Evolutionary conservation across 2,113 vertebrate species (phyloP).

Genomic region (Podocnemis expansa): DNA sequence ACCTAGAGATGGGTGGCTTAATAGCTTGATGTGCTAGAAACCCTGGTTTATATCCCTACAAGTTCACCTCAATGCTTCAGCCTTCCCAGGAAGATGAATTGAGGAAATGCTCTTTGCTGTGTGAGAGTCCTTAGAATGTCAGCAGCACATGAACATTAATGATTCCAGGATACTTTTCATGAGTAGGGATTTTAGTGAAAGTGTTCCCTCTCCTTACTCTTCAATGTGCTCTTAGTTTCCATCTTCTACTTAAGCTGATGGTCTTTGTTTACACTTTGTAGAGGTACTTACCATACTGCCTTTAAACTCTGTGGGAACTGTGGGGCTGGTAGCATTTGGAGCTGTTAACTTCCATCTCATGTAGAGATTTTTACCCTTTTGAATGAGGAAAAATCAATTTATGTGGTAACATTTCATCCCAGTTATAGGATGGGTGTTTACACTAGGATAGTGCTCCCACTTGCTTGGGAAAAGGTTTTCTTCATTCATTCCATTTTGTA

Average conservation of each 20-base stretch:
- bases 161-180: accelerated
- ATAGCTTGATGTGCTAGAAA: not conserved
- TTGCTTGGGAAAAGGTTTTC: not conserved
- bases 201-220: not conserved
- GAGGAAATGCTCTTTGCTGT: not conserved
- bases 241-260: not conserved
- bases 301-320: not conserved
- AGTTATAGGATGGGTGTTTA: not conserved
- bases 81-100: not conserved
- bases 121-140: accelerated
- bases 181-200: accelerated
- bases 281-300: accelerated
- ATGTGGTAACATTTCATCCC: not conserved
- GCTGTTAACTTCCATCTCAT: not conserved
- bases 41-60: not conserved
- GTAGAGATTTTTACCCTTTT: not conserved
- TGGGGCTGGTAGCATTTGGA: not conserved
- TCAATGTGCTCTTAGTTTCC: not conserved
- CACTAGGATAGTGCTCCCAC: not conserved
- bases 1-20: accelerated
- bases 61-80: not conserved
- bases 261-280: not conserved
- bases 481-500: not conserved
- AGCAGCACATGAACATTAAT: not conserved
- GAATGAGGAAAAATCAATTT: not conserved